Percentiles rank a stretch among this genome's conserved stretches.
phyloP scores from a whole-genome alignment of 2,888 invertebrate genomes.

The Stegophylla sp. region DNA sequence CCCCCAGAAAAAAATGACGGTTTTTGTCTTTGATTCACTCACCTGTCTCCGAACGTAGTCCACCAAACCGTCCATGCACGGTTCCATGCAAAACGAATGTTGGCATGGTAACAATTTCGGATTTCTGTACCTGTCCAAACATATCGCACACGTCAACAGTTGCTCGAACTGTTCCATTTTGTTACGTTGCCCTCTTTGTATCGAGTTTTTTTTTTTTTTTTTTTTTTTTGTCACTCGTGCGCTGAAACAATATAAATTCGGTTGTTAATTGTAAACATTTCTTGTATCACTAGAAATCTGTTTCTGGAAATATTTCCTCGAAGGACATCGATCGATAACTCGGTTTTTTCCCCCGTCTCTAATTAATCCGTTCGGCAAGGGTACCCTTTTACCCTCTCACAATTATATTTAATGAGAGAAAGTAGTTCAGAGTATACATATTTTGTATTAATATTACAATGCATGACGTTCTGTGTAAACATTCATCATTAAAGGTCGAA shows the following conservation, averaged over 20 bases:
- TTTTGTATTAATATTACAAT: not conserved
- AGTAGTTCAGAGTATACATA: not conserved
- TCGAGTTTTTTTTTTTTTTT: not conserved
- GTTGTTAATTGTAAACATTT: not conserved
- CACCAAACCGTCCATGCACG: conserved; percentile 96
- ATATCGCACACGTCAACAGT: conserved; percentile 96
- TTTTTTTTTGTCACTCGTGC: not conserved
- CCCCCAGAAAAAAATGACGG: no score
- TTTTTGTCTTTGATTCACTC: conserved; percentile 60
- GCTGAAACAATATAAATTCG: conserved; percentile 7
- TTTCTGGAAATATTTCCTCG: not conserved
- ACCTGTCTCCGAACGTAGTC: conserved; percentile 93
- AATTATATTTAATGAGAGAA: no score
- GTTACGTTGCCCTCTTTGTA: conserved; percentile 49
- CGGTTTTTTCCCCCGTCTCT: not conserved
- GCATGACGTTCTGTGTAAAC: no score
- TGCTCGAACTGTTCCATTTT: conserved; percentile 96
- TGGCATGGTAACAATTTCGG: conserved; percentile 99
- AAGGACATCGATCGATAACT: not conserved
- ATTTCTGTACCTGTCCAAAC: conserved; percentile 93
- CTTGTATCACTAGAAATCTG: not conserved
- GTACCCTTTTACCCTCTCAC: no score
- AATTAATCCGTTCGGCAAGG: no score
- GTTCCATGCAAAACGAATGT: conserved; percentile 99
- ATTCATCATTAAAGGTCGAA: no score